Evolutionary conservation across 2,113 vertebrate species (phyloP).

Genomic region (Ameiurus melas): DNA sequence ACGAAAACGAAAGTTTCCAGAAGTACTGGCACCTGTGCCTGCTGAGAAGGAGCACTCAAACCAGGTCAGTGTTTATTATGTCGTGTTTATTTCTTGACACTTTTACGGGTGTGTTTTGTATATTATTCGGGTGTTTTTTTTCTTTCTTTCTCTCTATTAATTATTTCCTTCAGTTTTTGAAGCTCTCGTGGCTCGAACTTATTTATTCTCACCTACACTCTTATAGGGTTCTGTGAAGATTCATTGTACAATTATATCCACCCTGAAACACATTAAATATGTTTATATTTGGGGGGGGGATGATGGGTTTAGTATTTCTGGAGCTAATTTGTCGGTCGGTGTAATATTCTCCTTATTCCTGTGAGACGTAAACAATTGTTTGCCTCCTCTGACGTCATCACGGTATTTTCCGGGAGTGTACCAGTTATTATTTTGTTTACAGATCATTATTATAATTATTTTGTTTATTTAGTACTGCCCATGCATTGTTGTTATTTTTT

Average conservation of each 20-base stretch:
- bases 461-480: too few species aligned
- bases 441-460: too few species aligned
- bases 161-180: background rate
- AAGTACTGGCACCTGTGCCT: background rate
- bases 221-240: background rate
- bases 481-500: too few species aligned
- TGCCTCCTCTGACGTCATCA: too few species aligned
- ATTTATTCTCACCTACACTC: background rate
- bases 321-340: background rate
- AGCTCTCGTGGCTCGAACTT: background rate
- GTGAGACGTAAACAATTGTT: too few species aligned
- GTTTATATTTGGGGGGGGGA: background rate
- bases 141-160: too few species aligned
- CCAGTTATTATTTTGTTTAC: too few species aligned
- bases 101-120: background rate
- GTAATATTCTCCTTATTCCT: background rate
- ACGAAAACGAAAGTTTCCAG: slow-evolving; percentile 31
- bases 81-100: background rate
- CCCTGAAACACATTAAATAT: background rate
- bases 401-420: too few species aligned
- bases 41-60: background rate
- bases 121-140: background rate
- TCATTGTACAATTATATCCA: background rate
- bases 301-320: background rate
- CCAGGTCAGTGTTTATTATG: slow-evolving; percentile 12